A percentile compares a stretch with the other conserved stretches of the same genome.
Evolutionary conservation across 2,113 vertebrate species (phyloP).

Genomic region (Meriones unguiculatus): DNA sequence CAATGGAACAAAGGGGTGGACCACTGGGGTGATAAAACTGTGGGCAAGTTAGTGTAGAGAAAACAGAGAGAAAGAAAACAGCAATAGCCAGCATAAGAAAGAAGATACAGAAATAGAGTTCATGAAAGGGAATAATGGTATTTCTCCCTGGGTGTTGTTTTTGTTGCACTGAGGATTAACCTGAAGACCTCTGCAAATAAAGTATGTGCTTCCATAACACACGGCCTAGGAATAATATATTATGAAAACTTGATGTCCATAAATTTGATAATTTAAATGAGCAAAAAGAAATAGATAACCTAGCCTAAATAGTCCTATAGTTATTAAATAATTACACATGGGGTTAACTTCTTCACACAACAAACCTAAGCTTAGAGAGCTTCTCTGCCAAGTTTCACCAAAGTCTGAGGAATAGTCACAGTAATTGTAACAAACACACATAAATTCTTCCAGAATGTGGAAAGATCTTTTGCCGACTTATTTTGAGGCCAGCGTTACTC

Average conservation of each 20-base stretch:
- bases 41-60: neutral
- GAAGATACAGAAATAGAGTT: neutral
- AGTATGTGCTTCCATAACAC: neutral
- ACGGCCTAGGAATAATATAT: neutral
- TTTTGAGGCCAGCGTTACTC: neutral
- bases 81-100: neutral
- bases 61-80: neutral
- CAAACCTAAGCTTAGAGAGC: neutral
- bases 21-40: neutral
- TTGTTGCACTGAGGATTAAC: neutral
- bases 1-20: neutral
- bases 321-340: neutral
- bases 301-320: neutral
- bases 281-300: neutral
- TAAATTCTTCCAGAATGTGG: neutral
- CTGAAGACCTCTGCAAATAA: neutral
- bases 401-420: neutral
- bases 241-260: neutral
- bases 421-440: neutral
- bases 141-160: neutral
- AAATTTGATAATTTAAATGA: slow-evolving; percentile 21
- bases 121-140: neutral
- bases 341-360: neutral
- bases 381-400: neutral
- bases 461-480: neutral